Conservation (phyloP, 2,113 vertebrate species). For the Hemiprocne comata region DNA sequence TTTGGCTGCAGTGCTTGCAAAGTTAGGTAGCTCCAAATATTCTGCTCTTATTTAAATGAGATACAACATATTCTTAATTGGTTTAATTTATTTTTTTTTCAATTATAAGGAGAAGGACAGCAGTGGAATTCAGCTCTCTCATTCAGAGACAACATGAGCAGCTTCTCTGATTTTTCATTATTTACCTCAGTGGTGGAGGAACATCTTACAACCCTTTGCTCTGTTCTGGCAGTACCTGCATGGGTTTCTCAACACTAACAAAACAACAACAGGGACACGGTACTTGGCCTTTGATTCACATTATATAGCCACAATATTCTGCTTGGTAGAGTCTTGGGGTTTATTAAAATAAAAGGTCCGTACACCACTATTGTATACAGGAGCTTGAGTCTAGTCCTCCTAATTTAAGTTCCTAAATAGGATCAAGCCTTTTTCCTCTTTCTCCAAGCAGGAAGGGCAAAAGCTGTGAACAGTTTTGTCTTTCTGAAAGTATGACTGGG, state of each 20-base stretch:
- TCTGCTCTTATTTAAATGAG: background rate
- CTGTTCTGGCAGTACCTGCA: background rate
- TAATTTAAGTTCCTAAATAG: background rate
- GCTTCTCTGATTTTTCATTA: background rate
- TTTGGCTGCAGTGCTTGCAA: background rate
- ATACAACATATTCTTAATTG: background rate
- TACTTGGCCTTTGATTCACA: background rate
- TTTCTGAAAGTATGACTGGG: background rate
- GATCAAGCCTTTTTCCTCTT: background rate
- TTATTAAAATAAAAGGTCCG: background rate
- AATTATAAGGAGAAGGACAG: background rate
- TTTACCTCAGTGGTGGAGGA: background rate
- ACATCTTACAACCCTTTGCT: background rate
- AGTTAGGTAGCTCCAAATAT: background rate
- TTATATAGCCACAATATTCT: background rate
- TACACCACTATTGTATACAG: background rate
- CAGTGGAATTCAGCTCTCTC: background rate
- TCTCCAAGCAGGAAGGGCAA: background rate
- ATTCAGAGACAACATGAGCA: accelerated
- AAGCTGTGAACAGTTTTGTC: background rate
- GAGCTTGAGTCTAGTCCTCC: background rate
- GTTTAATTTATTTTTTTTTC: background rate
- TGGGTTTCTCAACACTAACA: background rate
- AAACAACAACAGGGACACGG: accelerated
- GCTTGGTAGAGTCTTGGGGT: background rate